Evolutionary conservation across 2,888 invertebrate species (phyloP).

Genomic region (Lomographa bimaculata): DNA sequence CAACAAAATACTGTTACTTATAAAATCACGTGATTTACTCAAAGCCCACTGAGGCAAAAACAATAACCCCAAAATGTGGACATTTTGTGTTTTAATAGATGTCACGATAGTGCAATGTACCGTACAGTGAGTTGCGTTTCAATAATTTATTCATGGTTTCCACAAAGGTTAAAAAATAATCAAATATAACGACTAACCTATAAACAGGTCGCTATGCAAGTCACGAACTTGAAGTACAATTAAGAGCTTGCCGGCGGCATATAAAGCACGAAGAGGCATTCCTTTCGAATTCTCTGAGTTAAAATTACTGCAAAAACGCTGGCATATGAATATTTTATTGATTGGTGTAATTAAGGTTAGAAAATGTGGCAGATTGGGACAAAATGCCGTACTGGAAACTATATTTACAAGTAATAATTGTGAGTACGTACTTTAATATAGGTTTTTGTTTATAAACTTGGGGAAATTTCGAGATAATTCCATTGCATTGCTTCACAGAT

Average conservation of each 20-base stretch:
- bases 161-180: constrained; percentile 29
- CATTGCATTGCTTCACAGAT: no score
- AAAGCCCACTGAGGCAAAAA: no score
- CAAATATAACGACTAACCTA: constrained; percentile 37
- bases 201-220: constrained; percentile 56
- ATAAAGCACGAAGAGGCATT: constrained; percentile 65
- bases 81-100: no score
- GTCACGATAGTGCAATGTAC: constrained; percentile 9
- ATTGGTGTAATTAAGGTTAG: constrained; percentile 30
- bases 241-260: constrained; percentile 68
- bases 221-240: constrained; percentile 71
- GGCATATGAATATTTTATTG: constrained; percentile 49
- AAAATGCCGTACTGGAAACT: no score
- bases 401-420: no score
- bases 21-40: no score
- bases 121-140: constrained; percentile 16
- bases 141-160: constrained; percentile 20
- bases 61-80: no score
- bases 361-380: constrained; percentile 9
- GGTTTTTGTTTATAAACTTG: no score
- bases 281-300: constrained; percentile 50
- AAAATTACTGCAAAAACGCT: constrained; percentile 50
- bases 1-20: no score
- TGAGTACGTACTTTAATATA: no score
- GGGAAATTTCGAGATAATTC: no score